Percentiles rank a stretch among this genome's conserved stretches.
phyloP scores from a whole-genome alignment of 2,888 invertebrate species.

The Adineta ricciae region DNA sequence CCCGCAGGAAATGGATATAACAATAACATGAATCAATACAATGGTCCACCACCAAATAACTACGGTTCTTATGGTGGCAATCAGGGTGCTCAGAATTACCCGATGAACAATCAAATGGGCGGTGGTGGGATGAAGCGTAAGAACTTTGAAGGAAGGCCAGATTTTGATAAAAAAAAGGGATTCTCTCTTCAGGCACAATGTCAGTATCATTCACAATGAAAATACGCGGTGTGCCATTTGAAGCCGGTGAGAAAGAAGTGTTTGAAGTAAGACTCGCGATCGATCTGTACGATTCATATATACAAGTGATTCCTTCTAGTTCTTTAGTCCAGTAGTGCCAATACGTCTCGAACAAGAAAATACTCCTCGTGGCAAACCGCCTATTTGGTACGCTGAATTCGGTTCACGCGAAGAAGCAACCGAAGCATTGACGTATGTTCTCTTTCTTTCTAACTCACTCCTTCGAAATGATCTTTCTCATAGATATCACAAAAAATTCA shows the following conservation, averaged over 20 bases:
- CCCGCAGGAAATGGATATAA: background rate
- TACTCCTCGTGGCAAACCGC: constrained; percentile 8
- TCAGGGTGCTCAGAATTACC: background rate
- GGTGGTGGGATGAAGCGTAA: background rate
- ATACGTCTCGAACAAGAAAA: constrained; percentile 1
- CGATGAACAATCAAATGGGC: background rate
- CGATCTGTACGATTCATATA: no score
- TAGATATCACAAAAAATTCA: constrained; percentile 11
- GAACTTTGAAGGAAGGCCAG: background rate
- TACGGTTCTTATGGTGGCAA: background rate
- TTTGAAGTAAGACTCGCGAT: constrained; percentile 17
- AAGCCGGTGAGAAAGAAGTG: constrained; percentile 15
- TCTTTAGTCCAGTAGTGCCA: constrained; percentile 9
- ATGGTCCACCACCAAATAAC: background rate
- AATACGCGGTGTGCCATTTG: constrained; percentile 22
- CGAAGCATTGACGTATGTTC: background rate
- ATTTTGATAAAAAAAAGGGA: background rate
- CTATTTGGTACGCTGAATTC: constrained; percentile 4
- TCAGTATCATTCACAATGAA: background rate
- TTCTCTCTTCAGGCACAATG: background rate
- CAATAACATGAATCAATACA: background rate
- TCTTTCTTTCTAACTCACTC: no score
- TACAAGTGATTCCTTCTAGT: background rate
- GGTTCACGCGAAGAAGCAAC: constrained; percentile 18
- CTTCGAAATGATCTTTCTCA: no score